phyloP scores from a whole-genome alignment of 2,797 vertebrate species.

The Rhinoraja longicauda region DNA sequence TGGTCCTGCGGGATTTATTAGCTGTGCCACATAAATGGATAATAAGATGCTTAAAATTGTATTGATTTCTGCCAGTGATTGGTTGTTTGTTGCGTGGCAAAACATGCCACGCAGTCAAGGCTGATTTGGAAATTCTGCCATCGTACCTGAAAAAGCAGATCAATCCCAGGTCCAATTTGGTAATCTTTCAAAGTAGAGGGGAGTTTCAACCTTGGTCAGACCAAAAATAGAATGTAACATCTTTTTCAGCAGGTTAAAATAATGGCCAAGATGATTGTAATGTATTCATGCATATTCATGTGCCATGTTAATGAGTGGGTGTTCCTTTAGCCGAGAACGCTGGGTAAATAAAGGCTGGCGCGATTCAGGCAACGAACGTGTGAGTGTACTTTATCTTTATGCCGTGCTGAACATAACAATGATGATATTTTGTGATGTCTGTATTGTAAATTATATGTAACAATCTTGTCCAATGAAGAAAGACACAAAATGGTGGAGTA shows the following conservation, averaged over 20 bases:
- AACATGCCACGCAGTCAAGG: not conserved
- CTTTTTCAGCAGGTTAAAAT: not conserved
- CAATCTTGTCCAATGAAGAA: no score
- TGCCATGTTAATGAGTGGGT: no score
- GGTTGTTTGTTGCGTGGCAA: not conserved
- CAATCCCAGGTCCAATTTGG: not conserved
- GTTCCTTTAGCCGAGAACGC: no score
- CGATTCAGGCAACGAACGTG: no score
- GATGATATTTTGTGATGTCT: not conserved
- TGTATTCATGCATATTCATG: no score
- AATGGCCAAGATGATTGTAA: not conserved
- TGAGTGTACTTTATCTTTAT: no score
- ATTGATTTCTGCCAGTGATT: constrained; percentile 15
- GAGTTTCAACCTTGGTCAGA: not conserved
- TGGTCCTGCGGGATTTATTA: constrained; percentile 26
- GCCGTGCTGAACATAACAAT: no score
- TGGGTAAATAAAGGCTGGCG: no score
- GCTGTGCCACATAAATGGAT: not conserved
- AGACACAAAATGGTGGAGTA: no score
- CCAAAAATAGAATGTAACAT: not conserved
- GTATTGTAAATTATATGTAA: not conserved
- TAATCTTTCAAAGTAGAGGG: not conserved
- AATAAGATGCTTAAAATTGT: constrained; percentile 27
- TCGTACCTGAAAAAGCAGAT: not conserved
- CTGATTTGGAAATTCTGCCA: not conserved